phyloP scores from a whole-genome alignment of 2,797 vertebrate genomes.

The Xiphophorus birchmanni region DNA sequence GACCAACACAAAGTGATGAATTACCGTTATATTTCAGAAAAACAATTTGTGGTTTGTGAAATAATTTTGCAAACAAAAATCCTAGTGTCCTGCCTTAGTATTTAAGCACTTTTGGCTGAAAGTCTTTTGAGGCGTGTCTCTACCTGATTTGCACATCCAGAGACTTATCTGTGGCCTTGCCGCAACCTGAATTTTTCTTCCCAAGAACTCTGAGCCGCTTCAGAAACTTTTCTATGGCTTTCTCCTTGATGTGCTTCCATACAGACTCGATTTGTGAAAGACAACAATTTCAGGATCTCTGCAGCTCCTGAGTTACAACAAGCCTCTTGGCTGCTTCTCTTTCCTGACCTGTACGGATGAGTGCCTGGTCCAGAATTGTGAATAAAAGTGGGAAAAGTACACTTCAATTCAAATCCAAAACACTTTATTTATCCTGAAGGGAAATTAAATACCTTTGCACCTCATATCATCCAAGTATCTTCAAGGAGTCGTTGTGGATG shows the following conservation, averaged over 20 bases:
- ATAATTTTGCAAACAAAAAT: background rate
- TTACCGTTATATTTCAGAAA: background rate
- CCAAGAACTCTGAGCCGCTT: background rate
- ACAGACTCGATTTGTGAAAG: background rate
- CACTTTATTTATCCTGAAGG: background rate
- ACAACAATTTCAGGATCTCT: background rate
- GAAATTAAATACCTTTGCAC: background rate
- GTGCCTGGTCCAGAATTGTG: background rate
- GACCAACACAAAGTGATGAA: background rate
- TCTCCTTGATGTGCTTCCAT: background rate
- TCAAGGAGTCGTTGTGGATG: background rate
- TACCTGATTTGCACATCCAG: background rate
- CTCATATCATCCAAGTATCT: background rate
- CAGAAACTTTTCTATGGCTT: background rate
- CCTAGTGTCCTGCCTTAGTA: background rate
- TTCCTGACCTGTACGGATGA: background rate
- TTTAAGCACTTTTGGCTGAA: background rate
- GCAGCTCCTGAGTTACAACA: background rate
- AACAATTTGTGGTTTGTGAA: conserved; percentile 4
- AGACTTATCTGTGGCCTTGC: background rate
- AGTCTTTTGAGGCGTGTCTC: background rate
- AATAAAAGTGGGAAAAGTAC: too few relatives aligned
- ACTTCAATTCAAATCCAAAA: background rate
- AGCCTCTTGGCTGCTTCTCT: background rate
- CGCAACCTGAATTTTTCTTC: background rate